phyloP scores from a whole-genome alignment of 2,888 invertebrate genomes.

The Andrena hattorfiana region DNA sequence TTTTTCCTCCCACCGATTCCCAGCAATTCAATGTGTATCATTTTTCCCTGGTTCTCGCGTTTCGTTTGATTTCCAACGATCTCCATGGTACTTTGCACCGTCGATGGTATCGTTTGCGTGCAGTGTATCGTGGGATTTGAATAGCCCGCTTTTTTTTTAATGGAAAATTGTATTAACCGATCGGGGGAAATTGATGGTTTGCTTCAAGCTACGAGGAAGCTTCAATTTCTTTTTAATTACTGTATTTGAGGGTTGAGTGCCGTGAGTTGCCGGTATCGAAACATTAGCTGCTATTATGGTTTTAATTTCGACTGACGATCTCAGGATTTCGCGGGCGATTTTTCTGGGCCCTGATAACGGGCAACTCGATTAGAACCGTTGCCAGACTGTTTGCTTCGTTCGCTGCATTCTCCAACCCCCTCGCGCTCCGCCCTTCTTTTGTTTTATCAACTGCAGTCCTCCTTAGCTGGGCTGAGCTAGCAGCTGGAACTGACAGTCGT shows the following conservation, averaged over 20 bases:
- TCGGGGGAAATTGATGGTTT: no score
- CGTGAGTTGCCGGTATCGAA: background rate
- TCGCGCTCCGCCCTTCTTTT: slow-evolving; percentile 26
- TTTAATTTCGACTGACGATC: background rate
- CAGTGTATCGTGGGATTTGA: background rate
- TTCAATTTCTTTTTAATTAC: background rate
- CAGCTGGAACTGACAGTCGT: slow-evolving; percentile 61
- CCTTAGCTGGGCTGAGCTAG: slow-evolving; percentile 48
- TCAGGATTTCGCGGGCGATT: background rate
- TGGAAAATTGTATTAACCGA: background rate
- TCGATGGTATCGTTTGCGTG: background rate
- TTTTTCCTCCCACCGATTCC: background rate
- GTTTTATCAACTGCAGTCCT: slow-evolving; percentile 60
- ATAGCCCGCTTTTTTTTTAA: background rate
- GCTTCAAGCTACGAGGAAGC: background rate
- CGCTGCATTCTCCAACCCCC: slow-evolving; percentile 16
- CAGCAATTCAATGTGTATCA: background rate
- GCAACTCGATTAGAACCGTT: slow-evolving; percentile 27
- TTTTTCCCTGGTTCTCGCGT: background rate
- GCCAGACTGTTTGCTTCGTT: slow-evolving; percentile 55
- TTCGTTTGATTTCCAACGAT: background rate
- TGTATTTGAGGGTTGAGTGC: background rate
- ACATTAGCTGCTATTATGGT: background rate
- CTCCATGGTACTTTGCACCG: background rate
- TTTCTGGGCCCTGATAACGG: background rate